phyloP scores from a whole-genome alignment of 2,797 vertebrate species.

The Sebastes iracundus region DNA sequence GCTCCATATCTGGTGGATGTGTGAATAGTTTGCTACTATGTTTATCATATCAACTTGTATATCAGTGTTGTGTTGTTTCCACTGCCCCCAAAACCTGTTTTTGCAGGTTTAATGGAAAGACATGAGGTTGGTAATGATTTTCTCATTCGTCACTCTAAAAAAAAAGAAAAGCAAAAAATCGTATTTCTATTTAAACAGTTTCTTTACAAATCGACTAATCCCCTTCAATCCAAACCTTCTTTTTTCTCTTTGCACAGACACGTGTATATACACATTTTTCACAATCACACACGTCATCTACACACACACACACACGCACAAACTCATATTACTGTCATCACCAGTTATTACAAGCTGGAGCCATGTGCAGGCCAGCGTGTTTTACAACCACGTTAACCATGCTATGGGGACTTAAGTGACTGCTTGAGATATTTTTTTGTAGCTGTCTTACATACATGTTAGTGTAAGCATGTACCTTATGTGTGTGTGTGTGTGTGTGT shows the following conservation, averaged over 20 bases:
- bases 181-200: background rate
- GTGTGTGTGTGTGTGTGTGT: background rate
- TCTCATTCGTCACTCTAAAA: background rate
- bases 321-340: constrained; percentile 74
- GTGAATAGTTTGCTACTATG: background rate
- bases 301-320: constrained; percentile 16
- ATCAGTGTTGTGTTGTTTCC: background rate
- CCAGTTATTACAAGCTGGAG: constrained; percentile 71
- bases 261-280: constrained; percentile 21
- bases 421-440: constrained; percentile 78
- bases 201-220: constrained; percentile 15
- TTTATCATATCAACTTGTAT: background rate
- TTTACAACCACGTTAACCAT: constrained; percentile 75
- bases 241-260: constrained; percentile 12
- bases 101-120: background rate
- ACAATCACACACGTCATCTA: constrained; percentile 37
- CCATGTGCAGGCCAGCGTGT: constrained; percentile 66
- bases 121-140: background rate
- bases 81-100: background rate
- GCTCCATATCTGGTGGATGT: no score
- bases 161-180: background rate
- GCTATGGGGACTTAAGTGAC: constrained; percentile 72
- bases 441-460: constrained; percentile 48
- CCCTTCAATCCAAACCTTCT: background rate
- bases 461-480: background rate